Percentiles rank a stretch among this genome's conserved stretches.
Evolutionary conservation across 2,888 invertebrate genomes (phyloP).

Genomic region (Dolomedes plantarius): DNA sequence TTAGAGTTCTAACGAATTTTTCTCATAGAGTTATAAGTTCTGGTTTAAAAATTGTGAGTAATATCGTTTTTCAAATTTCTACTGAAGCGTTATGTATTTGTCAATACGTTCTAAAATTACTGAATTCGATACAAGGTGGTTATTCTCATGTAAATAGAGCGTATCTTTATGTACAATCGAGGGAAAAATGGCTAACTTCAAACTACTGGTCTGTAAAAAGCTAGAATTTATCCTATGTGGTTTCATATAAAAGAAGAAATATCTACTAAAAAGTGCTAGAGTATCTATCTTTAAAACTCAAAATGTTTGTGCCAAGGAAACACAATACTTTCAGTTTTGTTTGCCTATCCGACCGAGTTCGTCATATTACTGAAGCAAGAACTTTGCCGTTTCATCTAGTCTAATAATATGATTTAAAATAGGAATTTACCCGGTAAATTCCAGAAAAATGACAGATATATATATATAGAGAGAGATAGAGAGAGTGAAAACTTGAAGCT

Average conservation of each 20-base stretch:
- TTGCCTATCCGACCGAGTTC: background rate
- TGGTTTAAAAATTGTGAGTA: background rate
- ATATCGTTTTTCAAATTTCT: background rate
- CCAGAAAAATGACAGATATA: conserved; percentile 8
- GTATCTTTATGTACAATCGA: conserved; percentile 16
- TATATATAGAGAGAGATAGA: conserved; percentile 1
- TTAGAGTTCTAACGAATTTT: background rate
- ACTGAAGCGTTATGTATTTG: background rate
- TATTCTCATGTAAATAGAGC: conserved; percentile 45
- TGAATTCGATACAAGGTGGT: conserved; percentile 20
- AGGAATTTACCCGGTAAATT: background rate
- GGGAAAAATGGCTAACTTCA: background rate
- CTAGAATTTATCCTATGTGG: background rate
- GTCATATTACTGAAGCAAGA: background rate
- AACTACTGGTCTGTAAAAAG: conserved; percentile 11
- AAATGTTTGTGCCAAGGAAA: background rate
- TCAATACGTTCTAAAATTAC: background rate
- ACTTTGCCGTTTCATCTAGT: background rate
- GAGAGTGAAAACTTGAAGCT: conserved; percentile 12
- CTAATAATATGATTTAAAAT: background rate
- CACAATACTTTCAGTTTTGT: background rate
- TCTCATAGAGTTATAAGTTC: background rate
- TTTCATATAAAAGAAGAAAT: conserved; percentile 10
- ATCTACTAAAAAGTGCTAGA: conserved; percentile 9
- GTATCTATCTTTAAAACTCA: background rate